Base-by-base conservation (phyloP, 37 sponge, comb jelly and placozoan species). In the Agelas oroides region DNA sequence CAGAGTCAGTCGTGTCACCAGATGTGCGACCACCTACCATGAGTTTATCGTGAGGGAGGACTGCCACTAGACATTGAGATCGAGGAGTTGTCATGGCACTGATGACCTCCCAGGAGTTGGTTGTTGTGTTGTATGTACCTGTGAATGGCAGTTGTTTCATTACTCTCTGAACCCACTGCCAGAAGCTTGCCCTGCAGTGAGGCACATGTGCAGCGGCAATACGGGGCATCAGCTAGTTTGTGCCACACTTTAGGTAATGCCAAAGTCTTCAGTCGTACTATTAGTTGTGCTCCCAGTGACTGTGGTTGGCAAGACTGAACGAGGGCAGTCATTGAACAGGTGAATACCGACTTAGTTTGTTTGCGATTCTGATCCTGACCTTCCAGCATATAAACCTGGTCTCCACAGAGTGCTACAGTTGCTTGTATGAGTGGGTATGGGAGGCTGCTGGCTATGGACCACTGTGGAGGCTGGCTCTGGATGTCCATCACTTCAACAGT, bases 401-500 rank as follows among this genome's bases (percentile, higher is more conserved):
- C 68, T 34, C 68, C 68, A 67, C 68, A 67, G 68, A 67, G 8
- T 30, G 68, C 27, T 24, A 34, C 33, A 33, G 68, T 67, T 24
- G 68, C 68, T 67, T 67, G 68, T 11, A 30, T 28, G 28, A 24
- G 33, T 33, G 28, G 68, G 33, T 67, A 34, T 33, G 68, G 68
- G 27, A 67, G 68, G 33, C 34, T 67, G 68, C 33, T 34, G 20
- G 32, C 68, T 67, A 34, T 67, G 68, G 68, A 67, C 68, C 68
- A 67, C 28, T 30, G 68, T 67, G 27, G 32, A 12, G 34, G 12
- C 68, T 67, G 2, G 8, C 33, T 67, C 68, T 67, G 2, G 8
- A 34, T 67, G 68, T 67, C 68, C 68, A 67, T 67, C 11, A 67
- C 68, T 34, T 67, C 68, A 19, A 67, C 68, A 19, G 68, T 34